Evolutionary conservation across 2,797 vertebrate species (phyloP), one percentile per base, ranked within the genome.

Genomic region (Antennarius maculatus): DNA sequence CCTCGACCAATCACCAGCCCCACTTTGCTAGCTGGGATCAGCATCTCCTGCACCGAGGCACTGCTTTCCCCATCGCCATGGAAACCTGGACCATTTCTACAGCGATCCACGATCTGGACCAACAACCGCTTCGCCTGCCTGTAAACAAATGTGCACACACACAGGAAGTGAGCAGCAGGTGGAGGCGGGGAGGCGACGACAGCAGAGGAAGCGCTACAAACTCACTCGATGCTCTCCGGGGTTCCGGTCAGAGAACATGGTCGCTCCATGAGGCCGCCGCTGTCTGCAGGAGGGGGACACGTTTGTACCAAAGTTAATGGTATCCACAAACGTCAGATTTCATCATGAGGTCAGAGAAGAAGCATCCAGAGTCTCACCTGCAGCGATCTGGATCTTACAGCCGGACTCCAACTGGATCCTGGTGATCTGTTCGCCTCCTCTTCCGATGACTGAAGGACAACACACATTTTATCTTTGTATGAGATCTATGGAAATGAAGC

Each of bases 351-450:
- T 11, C 31, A 0, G 1, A 46, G 16, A 6, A 45, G 17, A 16
- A 52, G 60, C 3, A n/a, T 6, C 2, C 9, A 4, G 5, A 59
- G 17, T 66, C 74, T 49, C 92, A 99, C 97, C 97, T 78, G 96
- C 93, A 72, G 97, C 97, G 34, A 99, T 99, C 89, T 98, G 97
- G 91, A 99, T 99, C 94, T 98, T 99, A 83, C 97, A 99, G 84
- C 97, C 96, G 7, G 97, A 98, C 82, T 99, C 97, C 86, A 96
- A 76, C 90, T 99, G 97, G 93, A 99, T 98, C 90, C 97, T 93
- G 77, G 96, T 98, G 88, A 99, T 98, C 93, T 99, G 97, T 52
- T 99, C 97, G 23, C 97, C 97, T 79, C 97, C 97, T 84, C 97
- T 89, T 72, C 97, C 97, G 15, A 99, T 99, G 71, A 99, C 97